Base-by-base conservation (phyloP, 2,888 invertebrate species). In the Hypercompe scribonia region DNA sequence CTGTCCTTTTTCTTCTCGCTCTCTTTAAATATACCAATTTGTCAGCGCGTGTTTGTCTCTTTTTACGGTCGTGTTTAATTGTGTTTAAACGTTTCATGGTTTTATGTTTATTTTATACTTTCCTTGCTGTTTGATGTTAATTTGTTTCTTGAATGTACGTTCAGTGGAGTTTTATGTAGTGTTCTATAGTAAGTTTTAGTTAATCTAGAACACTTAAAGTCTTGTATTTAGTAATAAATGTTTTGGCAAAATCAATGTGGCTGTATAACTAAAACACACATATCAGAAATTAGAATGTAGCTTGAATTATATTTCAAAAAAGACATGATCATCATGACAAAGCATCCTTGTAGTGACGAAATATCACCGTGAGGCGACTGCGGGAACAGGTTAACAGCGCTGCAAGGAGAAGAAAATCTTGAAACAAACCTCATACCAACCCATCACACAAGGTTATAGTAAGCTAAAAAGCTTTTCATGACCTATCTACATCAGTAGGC, bases 11-110 rank as follows among this genome's bases (percentile, higher is more conserved):
- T 75, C 74, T 75, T 78, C 64, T 42, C 69, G 73, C 71, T 70
- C 67, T 75, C 65, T 75, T 72, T 42, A 84, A 77, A 78, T 65
- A 72, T 54, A 76, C 72, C 74, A 83, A 83, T 83, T 81, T 84
- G 76, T 83, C 76, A 66, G 64, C 68, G 61, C 50, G 63, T 73
- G 69, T 83, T 81, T 81, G 75, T 82, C 66, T 73, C 72, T 76
- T 72, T 72, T 75, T 78, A 75, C 46, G 67, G 76, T 70, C 61
- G 39, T 65, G 50, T 75, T 78, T 84, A 84, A 83, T 83, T 83
- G 72, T 73, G 78, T 75, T 71, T 82, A 84, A 83, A 81, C 66
- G 81, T 74, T 81, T 84, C 72, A 76, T 83, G 81, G 68, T 50
- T 77, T 78, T 76, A 78, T 77, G 73, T 28, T 63, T 73, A 69